These are phyloP conservation scores for Syrista parreyssii DNA, from an alignment of 2,888 invertebrate genomes.

Conservation along the genomic window DNA sequence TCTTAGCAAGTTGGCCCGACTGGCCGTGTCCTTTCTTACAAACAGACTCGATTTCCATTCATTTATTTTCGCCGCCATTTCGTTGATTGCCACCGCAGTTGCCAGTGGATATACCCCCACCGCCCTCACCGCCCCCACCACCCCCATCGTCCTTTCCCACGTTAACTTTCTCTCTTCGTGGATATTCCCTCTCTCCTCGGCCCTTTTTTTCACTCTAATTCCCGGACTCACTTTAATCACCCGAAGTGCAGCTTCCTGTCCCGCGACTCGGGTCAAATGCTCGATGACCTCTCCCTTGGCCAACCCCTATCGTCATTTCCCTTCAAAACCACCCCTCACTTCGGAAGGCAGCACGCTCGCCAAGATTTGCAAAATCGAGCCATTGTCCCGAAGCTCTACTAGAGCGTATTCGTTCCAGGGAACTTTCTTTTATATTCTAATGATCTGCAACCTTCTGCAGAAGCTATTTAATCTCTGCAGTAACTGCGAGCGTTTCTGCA, in stretches of 20 bases:
- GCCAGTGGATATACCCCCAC: conserved; percentile 6
- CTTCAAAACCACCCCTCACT: no score
- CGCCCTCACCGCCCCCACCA: not conserved
- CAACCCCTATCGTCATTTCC: no score
- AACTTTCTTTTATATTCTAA: no score
- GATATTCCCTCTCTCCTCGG: conserved; percentile 12
- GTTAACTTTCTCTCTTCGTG: conserved; percentile 14
- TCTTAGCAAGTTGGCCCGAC: not conserved
- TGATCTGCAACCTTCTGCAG: no score
- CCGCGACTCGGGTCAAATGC: conserved; percentile 50
- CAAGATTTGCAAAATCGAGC: no score
- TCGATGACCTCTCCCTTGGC: conserved; percentile 6
- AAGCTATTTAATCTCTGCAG: no score
- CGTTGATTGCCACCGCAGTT: conserved; percentile 57
- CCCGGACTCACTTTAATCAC: conserved; percentile 59
- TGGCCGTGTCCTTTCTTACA: conserved; percentile 26
- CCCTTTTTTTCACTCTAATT: conserved; percentile 50
- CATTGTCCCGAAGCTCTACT: no score
- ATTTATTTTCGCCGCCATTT: conserved; percentile 64
- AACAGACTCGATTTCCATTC: conserved; percentile 63
- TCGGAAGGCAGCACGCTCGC: no score
- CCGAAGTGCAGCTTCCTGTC: conserved; percentile 47
- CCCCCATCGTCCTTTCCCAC: conserved; percentile 2
- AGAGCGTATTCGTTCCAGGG: no score
- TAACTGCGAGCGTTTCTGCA: no score